phyloP scores from a whole-genome alignment of 2,888 invertebrate genomes.

The Epinotia demarniana region DNA sequence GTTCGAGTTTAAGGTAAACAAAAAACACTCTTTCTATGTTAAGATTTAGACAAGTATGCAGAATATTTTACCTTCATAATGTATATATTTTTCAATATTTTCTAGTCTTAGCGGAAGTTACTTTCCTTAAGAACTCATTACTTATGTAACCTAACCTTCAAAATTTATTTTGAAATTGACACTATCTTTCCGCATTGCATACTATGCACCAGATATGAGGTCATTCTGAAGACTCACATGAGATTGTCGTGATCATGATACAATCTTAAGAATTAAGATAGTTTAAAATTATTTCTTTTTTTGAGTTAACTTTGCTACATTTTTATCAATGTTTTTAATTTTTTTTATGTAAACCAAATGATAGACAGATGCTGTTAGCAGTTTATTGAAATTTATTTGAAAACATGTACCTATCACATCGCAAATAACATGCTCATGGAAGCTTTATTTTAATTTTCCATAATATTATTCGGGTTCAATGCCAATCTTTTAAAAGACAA shows the following conservation, averaged over 20 bases:
- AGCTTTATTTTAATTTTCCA: no score
- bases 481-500: no score
- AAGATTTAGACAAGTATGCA: neutral
- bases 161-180: slow-evolving; percentile 48
- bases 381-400: neutral
- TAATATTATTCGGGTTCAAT: no score
- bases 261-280: neutral
- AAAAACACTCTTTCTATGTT: neutral
- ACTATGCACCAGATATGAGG: slow-evolving; percentile 19
- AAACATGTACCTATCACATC: neutral
- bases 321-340: no score
- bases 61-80: neutral
- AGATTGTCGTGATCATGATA: neutral
- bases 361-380: neutral
- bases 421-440: no score
- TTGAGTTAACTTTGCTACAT: neutral
- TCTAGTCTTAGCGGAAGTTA: slow-evolving; percentile 29
- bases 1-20: slow-evolving; percentile 85
- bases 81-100: neutral
- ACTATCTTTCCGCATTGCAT: slow-evolving; percentile 35
- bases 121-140: slow-evolving; percentile 47
- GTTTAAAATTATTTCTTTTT: neutral
- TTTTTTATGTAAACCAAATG: neutral
- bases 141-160: slow-evolving; percentile 83
- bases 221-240: slow-evolving; percentile 8